Evolutionary conservation across 2,888 invertebrate species (phyloP), one percentile per base, ranked within the genome.

Genomic region (Diarsia brunnea): DNA sequence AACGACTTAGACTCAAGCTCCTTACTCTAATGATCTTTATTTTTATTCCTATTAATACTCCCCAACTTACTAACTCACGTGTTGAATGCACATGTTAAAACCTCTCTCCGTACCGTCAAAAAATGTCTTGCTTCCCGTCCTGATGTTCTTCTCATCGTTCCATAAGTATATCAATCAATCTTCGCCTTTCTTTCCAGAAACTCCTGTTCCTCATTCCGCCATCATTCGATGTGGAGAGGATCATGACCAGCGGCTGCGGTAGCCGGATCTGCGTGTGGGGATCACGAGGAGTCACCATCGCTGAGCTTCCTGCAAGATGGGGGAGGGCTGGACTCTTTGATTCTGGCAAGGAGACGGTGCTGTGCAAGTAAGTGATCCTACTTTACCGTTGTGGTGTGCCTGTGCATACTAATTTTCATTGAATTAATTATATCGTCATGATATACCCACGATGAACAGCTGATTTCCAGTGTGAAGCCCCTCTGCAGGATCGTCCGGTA

Each of bases 231-330:
- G 98, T 98, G 81, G 97, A 98, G 86, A 96, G 97, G 27, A 90
- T 98, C 82, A 90, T 97, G 84, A 96, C 97, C 90, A 98, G 98
- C 91, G 95, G 96, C 27, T 97, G 97, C 60, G 97, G 97, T 49
- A 97, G 97, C 71, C 97, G 98, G 68, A 91, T 98, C 68, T 97
- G 97, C 72, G 95, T 98, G 21, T 97, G 97, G 96, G 98, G 98
- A 1, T 95, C 97, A 11, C 94, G 97, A 69, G 98, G 98, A 0
- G 97, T 98, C 74, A 97, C 97, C 70, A 96, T 98, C 21, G 95
- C 98, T 38, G 97, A 98, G 89, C 95, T 98, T 77, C 98, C 98
- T 0, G 95, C 97, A 65, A 95, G 98, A 80, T 98, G 97, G 97
- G 98, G 98, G 21, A 97, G 97, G 31, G 97, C 97, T 21, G 97